A percentile compares a stretch with the other conserved stretches of the same genome.
Evolutionary conservation across 2,888 invertebrate species (phyloP).

Genomic region (Tiliacea citrago): DNA sequence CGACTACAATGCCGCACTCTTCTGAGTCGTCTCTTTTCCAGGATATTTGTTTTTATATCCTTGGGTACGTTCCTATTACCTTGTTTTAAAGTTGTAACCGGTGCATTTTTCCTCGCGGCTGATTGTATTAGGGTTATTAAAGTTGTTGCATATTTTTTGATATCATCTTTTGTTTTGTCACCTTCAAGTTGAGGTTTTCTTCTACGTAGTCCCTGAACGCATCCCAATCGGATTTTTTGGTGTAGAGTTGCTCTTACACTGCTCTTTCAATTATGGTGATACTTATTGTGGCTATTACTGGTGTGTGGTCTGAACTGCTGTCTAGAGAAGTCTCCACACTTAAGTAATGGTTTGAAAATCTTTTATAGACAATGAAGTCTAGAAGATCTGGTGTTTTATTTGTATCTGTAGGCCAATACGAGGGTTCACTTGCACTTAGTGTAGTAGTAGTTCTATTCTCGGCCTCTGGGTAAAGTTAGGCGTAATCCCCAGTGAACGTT

Average conservation of each 20-base stretch:
- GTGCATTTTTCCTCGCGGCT: not conserved
- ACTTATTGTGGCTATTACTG: not conserved
- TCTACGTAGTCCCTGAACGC: not conserved
- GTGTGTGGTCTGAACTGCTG: not conserved
- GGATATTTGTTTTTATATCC: not conserved
- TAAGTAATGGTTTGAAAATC: slow-evolving; percentile 2
- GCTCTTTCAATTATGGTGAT: not conserved
- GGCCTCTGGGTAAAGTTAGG: slow-evolving; percentile 17
- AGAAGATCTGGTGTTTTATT: slow-evolving; percentile 24
- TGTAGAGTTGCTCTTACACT: not conserved
- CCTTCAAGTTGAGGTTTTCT: not conserved
- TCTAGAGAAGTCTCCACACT: slow-evolving; percentile 1
- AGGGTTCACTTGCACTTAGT: slow-evolving; percentile 8
- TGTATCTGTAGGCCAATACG: slow-evolving; percentile 19
- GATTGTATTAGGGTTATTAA: not conserved
- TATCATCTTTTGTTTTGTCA: slow-evolving; percentile 1
- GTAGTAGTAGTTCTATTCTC: too few relatives aligned
- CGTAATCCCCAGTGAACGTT: slow-evolving; percentile 33
- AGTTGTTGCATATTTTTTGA: not conserved
- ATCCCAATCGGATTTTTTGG: not conserved
- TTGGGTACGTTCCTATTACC: not conserved
- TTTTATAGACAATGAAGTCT: slow-evolving; percentile 14
- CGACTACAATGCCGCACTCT: not conserved
- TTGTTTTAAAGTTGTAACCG: not conserved
- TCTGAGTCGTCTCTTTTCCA: not conserved